Evolutionary conservation across 2,888 invertebrate genomes (phyloP), one percentile per base, ranked within the genome.

Genomic region (Hirtodrosophila trivittata): DNA sequence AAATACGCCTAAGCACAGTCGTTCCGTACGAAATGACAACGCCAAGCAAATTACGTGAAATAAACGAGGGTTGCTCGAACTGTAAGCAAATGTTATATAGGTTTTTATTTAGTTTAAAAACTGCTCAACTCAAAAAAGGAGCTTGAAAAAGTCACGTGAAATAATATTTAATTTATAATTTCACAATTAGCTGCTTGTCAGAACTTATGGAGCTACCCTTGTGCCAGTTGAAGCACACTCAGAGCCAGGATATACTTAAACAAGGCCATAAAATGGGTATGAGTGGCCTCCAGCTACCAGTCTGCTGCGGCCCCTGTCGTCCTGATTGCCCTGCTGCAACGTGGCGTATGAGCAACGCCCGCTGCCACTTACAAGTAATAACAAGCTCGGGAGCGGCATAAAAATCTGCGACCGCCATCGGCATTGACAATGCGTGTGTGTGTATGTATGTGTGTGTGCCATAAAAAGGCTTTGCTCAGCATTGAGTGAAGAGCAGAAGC

Each of bases 281-380:
- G 30, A 18, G 49, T 32, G 5, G 3, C 2, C 5, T 3, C 18
- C 18, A 21, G 18, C 18, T 5, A 21, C 18, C 18, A 21, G 18
- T 21, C 5, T 21, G 3, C 18, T 5, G 18, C 8, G 35, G 5
- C 28, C 7, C 9, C 28, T 28, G 9, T 28, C 9, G 2, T 28
- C 7, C 63, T 55, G 74, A 59, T 57, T 70, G 64, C 50, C 9
- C 39, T 8, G 66, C 51, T 60, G 66, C 63, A 71, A 77, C 62
- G 43, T 54, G 77, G 66, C 75, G 77, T 75, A 77, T 81, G 68
- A 56, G 81, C 75, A 71, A 81, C 65, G 64, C 57, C 55, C 37
- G 28, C 56, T 75, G 62, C 68, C 80, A 78, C 81, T 75, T 70
- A 81, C 81, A 69, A 57, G 84, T 75, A 84, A 84, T 80, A 80